These are phyloP conservation scores for Notolabrus celidotus DNA, from an alignment of 2,797 vertebrate genomes.

Conservation along the genomic window DNA sequence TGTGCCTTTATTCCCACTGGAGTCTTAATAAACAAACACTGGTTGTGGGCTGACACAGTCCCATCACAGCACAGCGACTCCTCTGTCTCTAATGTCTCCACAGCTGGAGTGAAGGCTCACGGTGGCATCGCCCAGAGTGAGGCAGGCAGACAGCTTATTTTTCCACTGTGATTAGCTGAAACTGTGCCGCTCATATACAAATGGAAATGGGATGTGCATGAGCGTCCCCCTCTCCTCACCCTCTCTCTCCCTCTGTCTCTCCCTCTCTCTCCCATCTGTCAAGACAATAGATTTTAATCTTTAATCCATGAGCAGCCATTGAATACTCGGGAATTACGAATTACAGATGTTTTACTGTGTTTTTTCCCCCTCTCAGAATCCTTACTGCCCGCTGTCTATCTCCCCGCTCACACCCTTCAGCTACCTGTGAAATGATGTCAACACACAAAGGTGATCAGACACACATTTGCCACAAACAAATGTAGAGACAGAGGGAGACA, in stretches of 20 bases:
- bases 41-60: constrained; percentile 52
- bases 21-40: constrained; percentile 65
- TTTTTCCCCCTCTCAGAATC: constrained; percentile 69
- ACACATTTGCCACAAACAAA: constrained; percentile 56
- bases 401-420: constrained; percentile 82
- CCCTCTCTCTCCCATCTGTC: constrained; percentile 98
- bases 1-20: constrained; percentile 47
- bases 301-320: constrained; percentile 99
- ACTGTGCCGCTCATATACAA: constrained; percentile 94
- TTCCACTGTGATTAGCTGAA: constrained; percentile 86
- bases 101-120: constrained; percentile 82
- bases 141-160: constrained; percentile 87
- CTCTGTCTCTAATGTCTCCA: constrained; percentile 77
- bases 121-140: constrained; percentile 84
- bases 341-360: constrained; percentile 99
- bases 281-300: constrained; percentile 99
- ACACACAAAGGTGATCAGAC: constrained; percentile 54
- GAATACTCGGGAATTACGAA: constrained; percentile 99
- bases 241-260: constrained; percentile 82
- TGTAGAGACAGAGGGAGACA: constrained; percentile 25
- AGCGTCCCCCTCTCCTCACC: constrained; percentile 76
- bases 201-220: constrained; percentile 91
- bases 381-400: constrained; percentile 78
- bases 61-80: constrained; percentile 57
- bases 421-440: constrained; percentile 86